Conservation (phyloP, 2,113 vertebrate species). For the Percina caprodes region DNA sequence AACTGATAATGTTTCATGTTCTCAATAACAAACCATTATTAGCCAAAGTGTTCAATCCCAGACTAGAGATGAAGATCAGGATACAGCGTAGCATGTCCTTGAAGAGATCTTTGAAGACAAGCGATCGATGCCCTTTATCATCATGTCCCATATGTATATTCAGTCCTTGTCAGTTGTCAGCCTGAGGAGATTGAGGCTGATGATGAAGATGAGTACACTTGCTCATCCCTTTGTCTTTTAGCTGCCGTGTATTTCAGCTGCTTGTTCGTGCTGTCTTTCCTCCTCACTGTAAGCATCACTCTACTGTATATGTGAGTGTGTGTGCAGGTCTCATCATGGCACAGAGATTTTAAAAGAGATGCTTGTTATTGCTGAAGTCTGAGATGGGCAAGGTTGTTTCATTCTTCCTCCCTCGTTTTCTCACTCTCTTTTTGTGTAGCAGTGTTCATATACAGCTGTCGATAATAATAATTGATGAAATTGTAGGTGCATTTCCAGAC, state of each 20-base stretch:
- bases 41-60: background rate
- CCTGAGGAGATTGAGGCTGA: background rate
- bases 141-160: background rate
- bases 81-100: background rate
- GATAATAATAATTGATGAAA: background rate
- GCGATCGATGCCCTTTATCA: background rate
- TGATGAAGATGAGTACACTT: conserved; percentile 35
- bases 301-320: no score
- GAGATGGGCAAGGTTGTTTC: conserved; percentile 8
- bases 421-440: background rate
- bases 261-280: conserved; percentile 19
- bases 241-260: conserved; percentile 33
- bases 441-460: background rate
- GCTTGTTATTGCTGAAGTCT: conserved; percentile 54
- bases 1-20: background rate
- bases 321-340: conserved; percentile 30
- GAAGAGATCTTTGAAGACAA: conserved; percentile 1
- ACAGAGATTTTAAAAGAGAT: conserved; percentile 24
- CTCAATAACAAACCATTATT: background rate
- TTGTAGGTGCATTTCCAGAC: background rate
- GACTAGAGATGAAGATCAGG: background rate
- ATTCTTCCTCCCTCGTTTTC: background rate
- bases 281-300: conserved; percentile 10
- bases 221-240: conserved; percentile 40
- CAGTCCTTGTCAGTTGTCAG: background rate